Conservation (phyloP, 2,797 vertebrate genomes). For the Ctenopoma multispine region DNA sequence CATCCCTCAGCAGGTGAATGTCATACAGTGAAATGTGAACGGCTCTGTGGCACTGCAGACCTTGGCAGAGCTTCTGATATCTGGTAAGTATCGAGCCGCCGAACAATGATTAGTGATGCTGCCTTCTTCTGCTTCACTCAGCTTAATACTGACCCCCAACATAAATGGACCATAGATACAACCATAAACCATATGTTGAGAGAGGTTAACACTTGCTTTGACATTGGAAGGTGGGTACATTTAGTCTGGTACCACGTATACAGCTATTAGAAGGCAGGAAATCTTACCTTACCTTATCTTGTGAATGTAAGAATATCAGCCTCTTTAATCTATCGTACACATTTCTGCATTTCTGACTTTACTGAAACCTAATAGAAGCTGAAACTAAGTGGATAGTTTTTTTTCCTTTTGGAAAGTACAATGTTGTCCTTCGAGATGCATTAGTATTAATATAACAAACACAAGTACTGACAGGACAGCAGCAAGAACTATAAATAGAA, state of each 20-base stretch:
- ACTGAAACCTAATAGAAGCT: background rate
- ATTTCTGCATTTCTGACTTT: background rate
- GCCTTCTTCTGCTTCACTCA: constrained; percentile 10
- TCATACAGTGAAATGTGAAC: constrained; percentile 62
- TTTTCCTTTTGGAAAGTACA: constrained; percentile 8
- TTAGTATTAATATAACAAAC: constrained; percentile 15
- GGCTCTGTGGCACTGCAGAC: constrained; percentile 41
- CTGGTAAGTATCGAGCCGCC: constrained; percentile 37
- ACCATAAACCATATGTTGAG: constrained; percentile 24
- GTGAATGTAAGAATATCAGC: background rate
- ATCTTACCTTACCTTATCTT: background rate
- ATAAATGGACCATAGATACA: constrained; percentile 21
- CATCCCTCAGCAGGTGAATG: constrained; percentile 60
- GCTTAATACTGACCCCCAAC: constrained; percentile 14
- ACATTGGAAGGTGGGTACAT: constrained; percentile 1
- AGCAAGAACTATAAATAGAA: background rate
- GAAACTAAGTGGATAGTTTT: background rate
- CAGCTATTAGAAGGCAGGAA: background rate
- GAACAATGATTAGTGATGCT: constrained; percentile 24
- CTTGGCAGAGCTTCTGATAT: constrained; percentile 46
- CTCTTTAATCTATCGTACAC: constrained; percentile 1
- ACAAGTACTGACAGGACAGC: background rate
- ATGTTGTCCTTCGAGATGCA: constrained; percentile 1
- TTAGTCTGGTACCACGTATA: background rate
- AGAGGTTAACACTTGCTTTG: constrained; percentile 30